Conservation (phyloP, 2,113 vertebrate species). For the Artemisiospiza belli region DNA sequence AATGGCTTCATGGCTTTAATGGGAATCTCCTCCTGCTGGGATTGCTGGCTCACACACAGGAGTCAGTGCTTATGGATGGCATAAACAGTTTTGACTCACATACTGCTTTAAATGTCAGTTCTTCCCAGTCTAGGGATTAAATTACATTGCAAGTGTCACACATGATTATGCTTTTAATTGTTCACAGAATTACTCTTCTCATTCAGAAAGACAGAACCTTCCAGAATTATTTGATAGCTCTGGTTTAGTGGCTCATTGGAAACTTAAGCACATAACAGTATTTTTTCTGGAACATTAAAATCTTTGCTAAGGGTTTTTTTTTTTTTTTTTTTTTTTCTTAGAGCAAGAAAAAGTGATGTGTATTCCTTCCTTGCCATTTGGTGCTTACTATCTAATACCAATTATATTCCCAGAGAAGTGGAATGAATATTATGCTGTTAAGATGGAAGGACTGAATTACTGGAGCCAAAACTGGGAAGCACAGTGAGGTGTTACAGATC, state of each 20-base stretch:
- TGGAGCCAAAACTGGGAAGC: background rate
- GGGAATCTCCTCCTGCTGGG: background rate
- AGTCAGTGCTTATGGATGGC: background rate
- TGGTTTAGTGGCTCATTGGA: background rate
- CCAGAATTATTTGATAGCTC: background rate
- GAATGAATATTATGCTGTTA: background rate
- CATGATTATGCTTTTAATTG: background rate
- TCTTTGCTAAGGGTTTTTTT: background rate
- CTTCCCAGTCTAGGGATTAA: background rate
- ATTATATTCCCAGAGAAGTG: background rate
- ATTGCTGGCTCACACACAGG: background rate
- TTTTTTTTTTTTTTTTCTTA: background rate
- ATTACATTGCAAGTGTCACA: background rate
- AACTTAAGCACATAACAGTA: background rate
- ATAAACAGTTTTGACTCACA: background rate
- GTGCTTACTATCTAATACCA: background rate
- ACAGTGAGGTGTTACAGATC: background rate
- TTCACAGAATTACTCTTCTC: background rate
- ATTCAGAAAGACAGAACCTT: background rate
- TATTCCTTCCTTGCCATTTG: conserved; percentile 5
- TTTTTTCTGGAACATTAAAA: conserved; percentile 12
- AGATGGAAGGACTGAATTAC: background rate
- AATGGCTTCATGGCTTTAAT: background rate
- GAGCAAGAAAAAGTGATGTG: background rate
- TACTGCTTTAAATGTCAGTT: background rate